Base-by-base conservation (phyloP, 2,797 vertebrate species). In the Kryptolebias ocellatus region DNA sequence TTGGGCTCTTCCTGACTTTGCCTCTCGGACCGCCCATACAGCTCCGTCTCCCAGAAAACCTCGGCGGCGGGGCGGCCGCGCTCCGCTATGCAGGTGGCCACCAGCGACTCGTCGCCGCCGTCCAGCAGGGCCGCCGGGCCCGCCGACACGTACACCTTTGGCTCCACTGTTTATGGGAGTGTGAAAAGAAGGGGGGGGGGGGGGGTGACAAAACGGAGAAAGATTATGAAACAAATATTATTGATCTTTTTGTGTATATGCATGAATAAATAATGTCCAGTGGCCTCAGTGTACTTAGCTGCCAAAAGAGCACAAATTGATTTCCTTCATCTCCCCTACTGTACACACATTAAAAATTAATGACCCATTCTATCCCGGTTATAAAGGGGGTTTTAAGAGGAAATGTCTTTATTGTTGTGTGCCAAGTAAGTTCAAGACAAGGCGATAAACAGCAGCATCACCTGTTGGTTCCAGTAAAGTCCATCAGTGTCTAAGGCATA, bases 11-110 rank as follows among this genome's bases (percentile, higher is more conserved):
- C 79, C 57, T 90, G 94, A 50, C 81, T 89, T 52, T 79, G 93
- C 64, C 80, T 86, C 78, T 96, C 92, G 28, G 92, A 94, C 68
- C 94, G 92, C 29, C 98, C 98, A 28, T 94, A 90, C 67, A 94
- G 90, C 66, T 95, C 94, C 0, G 93, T 87, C 92, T 98, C 96
- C 98, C 98, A 99, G 77, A 92, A 92, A 65, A 98, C 94, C 47
- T 92, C 90, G 0, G 98, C 97, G 8, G 94, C 92, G 39, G 98
- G 98, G 50, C 95, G 97, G 57, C 96, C 96, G 16, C 92, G 94
- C 80, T 97, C 96, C 46, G 98, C 98, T n/a, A 92, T 95, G 89
- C 98, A 99, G 66, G 94, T 94, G 52, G 97, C 98, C 89, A 97
- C 97, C 88, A 96, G 47, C 2, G 96, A 95, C 87, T 95, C 92